Evolutionary conservation across 2,113 vertebrate species (phyloP).

Genomic region (Myocastor coypus): DNA sequence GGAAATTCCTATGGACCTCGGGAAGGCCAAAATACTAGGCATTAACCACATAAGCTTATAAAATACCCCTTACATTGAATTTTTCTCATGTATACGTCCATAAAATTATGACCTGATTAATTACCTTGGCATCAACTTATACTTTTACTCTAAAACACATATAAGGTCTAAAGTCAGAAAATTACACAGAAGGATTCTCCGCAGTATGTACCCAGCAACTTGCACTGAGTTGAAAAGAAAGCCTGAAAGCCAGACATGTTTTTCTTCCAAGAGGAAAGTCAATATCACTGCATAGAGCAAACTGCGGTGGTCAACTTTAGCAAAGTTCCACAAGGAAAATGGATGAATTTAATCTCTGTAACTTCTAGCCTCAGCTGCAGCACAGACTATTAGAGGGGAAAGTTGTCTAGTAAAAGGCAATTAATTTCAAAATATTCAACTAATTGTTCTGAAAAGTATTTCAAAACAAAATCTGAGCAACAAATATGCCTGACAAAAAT

Average conservation of each 20-base stretch:
- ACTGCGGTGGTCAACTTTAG: not conserved
- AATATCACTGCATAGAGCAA: not conserved
- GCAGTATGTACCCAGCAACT: not conserved
- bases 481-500: not conserved
- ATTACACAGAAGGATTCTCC: not conserved
- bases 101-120: slow-evolving; percentile 48
- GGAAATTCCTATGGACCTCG: slow-evolving; percentile 35
- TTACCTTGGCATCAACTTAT: slow-evolving; percentile 19
- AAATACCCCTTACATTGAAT: not conserved
- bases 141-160: not conserved
- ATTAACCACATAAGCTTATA: slow-evolving; percentile 27
- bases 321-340: not conserved
- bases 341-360: not conserved
- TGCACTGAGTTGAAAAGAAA: not conserved
- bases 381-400: not conserved
- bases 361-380: not conserved
- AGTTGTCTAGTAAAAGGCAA: not conserved
- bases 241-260: not conserved
- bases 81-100: slow-evolving; percentile 46
- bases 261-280: not conserved
- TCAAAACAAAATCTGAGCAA: not conserved
- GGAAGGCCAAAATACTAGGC: not conserved
- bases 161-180: not conserved
- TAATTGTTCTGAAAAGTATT: not conserved
- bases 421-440: not conserved